phyloP scores from a whole-genome alignment of 1,140 invertebrate species.

The Potamilus streckersoni region DNA sequence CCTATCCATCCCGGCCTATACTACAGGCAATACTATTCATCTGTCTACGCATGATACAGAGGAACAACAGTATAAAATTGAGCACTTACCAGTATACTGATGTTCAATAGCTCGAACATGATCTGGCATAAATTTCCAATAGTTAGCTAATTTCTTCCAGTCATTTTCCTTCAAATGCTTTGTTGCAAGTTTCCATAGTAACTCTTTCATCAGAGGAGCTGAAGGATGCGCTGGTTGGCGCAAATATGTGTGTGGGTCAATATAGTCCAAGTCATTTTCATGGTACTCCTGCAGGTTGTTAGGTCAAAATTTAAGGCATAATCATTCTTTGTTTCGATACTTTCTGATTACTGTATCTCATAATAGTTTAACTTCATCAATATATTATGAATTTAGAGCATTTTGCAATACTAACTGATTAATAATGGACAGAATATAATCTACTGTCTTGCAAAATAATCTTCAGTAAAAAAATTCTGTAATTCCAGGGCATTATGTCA shows the following conservation, averaged over 20 bases:
- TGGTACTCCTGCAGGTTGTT: slow-evolving; percentile 48
- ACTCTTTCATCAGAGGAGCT: slow-evolving; percentile 64
- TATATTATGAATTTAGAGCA: too few relatives aligned
- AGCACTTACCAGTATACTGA: slow-evolving; percentile 77
- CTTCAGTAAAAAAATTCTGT: too few relatives aligned
- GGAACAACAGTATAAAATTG: too few relatives aligned
- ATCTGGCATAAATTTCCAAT: slow-evolving; percentile 80
- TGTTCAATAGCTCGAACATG: slow-evolving; percentile 82
- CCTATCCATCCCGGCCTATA: background rate
- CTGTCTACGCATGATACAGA: too few relatives aligned
- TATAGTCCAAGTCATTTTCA: slow-evolving; percentile 54
- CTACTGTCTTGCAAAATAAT: too few relatives aligned
- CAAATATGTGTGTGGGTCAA: slow-evolving; percentile 54
- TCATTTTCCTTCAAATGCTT: slow-evolving; percentile 76
- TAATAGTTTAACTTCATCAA: background rate
- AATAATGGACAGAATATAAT: too few relatives aligned
- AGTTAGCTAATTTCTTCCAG: slow-evolving; percentile 78
- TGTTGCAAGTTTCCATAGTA: slow-evolving; percentile 78
- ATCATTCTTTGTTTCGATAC: too few relatives aligned
- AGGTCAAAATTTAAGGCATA: background rate
- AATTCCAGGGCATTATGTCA: too few relatives aligned
- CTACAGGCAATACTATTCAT: background rate
- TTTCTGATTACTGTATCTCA: background rate
- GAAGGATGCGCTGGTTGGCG: slow-evolving; percentile 52
- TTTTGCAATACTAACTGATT: too few relatives aligned